Conservation (phyloP, 2,888 invertebrate genomes). For the Ischnus inquisitorius region DNA sequence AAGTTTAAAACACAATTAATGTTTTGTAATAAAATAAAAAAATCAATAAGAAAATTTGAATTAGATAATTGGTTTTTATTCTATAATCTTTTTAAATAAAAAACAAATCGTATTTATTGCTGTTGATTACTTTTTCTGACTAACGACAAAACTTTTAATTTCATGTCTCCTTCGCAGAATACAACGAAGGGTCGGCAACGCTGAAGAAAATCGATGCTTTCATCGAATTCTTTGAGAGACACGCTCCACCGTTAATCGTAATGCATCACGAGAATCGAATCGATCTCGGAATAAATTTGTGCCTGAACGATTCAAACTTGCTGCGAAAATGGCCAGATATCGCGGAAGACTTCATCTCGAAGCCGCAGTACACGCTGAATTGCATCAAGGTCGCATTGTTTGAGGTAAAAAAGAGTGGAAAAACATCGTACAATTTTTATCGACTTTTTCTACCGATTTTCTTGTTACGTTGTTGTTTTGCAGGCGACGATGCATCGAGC, state of each 20-base stretch:
- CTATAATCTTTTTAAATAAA: background rate
- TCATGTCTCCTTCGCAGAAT: constrained; percentile 79
- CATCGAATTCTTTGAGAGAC: constrained; percentile 86
- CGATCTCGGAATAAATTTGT: constrained; percentile 86
- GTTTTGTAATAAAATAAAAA: background rate
- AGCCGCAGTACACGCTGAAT: constrained; percentile 89
- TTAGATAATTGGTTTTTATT: too few relatives aligned
- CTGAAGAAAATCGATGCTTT: constrained; percentile 86
- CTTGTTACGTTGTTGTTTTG: too few relatives aligned
- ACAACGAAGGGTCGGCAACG: constrained; percentile 85
- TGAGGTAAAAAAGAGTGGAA: constrained; percentile 86
- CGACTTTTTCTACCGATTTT: constrained; percentile 70
- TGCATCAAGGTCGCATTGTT: constrained; percentile 92
- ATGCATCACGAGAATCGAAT: constrained; percentile 87
- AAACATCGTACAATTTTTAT: constrained; percentile 75
- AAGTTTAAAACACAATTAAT: background rate
- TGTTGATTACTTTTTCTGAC: constrained; percentile 67
- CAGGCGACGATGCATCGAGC: constrained; percentile 36
- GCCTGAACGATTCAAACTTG: constrained; percentile 87
- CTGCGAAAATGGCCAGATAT: constrained; percentile 87
- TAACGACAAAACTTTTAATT: constrained; percentile 48
- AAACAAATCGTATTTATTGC: background rate
- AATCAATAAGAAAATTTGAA: too few relatives aligned
- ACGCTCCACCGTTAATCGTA: constrained; percentile 85
- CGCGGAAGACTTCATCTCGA: constrained; percentile 88